phyloP scores from a whole-genome alignment of 2,113 vertebrate species.

The Megaptera novaeangliae region DNA sequence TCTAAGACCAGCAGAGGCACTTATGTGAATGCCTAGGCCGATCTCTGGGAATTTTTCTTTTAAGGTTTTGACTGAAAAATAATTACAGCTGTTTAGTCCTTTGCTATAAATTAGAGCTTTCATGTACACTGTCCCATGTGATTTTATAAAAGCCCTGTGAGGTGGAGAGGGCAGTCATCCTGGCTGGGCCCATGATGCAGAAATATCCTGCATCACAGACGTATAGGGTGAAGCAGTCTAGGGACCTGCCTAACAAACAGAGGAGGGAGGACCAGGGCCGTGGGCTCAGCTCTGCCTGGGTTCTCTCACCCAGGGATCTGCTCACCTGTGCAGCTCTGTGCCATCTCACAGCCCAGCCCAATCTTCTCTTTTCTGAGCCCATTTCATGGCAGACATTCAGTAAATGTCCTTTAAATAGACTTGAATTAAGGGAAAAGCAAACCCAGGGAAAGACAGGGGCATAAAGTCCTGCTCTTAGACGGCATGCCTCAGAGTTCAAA shows the following conservation, averaged over 20 bases:
- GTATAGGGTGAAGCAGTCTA: not conserved
- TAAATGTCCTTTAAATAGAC: not conserved
- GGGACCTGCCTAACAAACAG: too few relatives aligned
- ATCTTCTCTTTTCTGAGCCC: not conserved
- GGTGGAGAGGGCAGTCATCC: not conserved
- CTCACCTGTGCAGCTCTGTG: not conserved
- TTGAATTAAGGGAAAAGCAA: not conserved
- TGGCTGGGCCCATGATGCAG: not conserved
- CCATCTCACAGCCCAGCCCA: not conserved
- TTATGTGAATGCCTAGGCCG: not conserved
- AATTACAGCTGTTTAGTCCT: not conserved
- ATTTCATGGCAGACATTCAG: not conserved
- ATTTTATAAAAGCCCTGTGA: not conserved
- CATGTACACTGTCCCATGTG: too few relatives aligned
- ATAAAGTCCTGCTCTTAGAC: not conserved
- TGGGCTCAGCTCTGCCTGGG: not conserved
- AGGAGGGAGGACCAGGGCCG: accelerated
- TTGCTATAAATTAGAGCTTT: not conserved
- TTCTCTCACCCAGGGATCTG: not conserved
- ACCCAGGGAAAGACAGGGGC: not conserved
- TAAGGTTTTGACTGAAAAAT: not conserved
- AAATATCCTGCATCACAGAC: not conserved
- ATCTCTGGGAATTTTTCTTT: not conserved
- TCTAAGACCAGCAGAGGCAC: too few relatives aligned
- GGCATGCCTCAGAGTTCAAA: not conserved